Conservation (phyloP, 1,140 invertebrate genomes). For the Cecropterus lyciades region DNA sequence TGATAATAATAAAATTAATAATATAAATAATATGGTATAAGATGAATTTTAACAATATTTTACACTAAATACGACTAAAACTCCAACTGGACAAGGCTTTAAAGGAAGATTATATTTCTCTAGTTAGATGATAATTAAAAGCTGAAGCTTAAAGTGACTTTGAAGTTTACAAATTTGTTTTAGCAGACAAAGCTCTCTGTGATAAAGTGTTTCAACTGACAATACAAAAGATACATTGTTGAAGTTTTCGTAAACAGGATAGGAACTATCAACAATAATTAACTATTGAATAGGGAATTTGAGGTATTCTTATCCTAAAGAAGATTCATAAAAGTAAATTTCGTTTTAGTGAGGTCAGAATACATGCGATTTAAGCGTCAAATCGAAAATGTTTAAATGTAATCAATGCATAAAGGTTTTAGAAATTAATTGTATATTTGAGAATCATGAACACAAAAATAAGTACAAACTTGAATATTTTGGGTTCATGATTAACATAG, state of each 20-base stretch:
- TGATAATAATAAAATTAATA: background rate
- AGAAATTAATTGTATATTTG: background rate
- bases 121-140: slow-evolving; percentile 24
- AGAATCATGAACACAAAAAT: slow-evolving; percentile 23
- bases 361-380: slow-evolving; percentile 34
- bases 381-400: slow-evolving; percentile 22
- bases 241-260: slow-evolving; percentile 21
- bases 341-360: slow-evolving; percentile 19
- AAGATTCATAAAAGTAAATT: slow-evolving; percentile 29
- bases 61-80: slow-evolving; percentile 11
- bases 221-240: slow-evolving; percentile 28
- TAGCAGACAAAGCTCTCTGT: slow-evolving; percentile 26
- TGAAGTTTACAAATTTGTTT: slow-evolving; percentile 25
- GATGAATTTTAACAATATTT: slow-evolving; percentile 8
- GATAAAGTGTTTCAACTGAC: slow-evolving; percentile 23
- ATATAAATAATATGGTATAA: background rate
- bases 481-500: slow-evolving; percentile 21
- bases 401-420: slow-evolving; percentile 5
- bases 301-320: slow-evolving; percentile 6
- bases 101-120: slow-evolving; percentile 18
- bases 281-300: slow-evolving; percentile 20
- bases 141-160: slow-evolving; percentile 21
- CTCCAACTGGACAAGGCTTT: slow-evolving; percentile 12
- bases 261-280: slow-evolving; percentile 24
- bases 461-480: too few species aligned